These are phyloP conservation scores for Yponomeuta sedellus DNA, from an alignment of 2,888 invertebrate genomes.

Conservation along the genomic window DNA sequence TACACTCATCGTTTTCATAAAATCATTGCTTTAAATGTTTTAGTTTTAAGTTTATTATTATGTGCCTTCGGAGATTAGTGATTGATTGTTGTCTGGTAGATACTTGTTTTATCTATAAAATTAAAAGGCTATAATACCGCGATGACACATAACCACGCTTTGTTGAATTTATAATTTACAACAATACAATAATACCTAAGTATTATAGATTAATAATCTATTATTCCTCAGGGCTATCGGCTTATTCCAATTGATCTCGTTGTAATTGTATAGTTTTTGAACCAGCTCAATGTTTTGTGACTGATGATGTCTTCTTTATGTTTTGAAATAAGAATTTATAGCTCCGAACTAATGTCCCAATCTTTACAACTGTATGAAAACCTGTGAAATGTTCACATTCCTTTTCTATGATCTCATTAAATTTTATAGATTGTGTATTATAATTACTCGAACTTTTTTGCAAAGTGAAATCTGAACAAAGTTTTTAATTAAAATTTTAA, in stretches of 20 bases:
- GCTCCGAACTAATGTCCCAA: not conserved
- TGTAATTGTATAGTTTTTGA: not conserved
- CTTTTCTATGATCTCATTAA: slow-evolving; percentile 1
- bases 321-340: not conserved
- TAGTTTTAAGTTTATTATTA: not conserved
- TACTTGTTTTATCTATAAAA: not conserved
- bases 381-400: not conserved
- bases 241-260: not conserved
- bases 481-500: slow-evolving; percentile 42
- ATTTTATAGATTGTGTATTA: slow-evolving; percentile 1
- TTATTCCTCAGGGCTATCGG: not conserved
- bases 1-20: not conserved
- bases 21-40: not conserved
- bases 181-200: no score
- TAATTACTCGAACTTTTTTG: not conserved
- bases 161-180: not conserved
- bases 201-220: no score
- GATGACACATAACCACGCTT: not conserved
- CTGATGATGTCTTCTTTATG: not conserved
- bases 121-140: not conserved
- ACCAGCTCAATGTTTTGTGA: slow-evolving; percentile 11
- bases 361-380: not conserved
- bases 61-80: slow-evolving; percentile 1
- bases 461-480: not conserved
- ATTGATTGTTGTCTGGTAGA: not conserved